Base-by-base conservation (phyloP, 1,140 invertebrate species). In the Lordiphosa collinella region DNA sequence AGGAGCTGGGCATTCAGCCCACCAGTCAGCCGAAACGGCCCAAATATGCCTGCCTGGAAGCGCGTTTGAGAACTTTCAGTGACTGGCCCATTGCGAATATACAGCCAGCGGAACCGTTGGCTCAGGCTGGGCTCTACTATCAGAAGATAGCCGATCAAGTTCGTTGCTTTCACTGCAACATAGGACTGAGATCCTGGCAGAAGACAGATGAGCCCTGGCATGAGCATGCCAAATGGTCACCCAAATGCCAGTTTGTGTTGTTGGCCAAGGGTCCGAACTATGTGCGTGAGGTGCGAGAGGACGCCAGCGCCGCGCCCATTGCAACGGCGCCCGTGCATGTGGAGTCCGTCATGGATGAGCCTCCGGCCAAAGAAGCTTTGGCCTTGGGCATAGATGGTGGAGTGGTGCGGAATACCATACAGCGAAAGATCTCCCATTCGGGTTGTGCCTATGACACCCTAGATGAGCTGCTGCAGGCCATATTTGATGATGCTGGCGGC, bases 131-230 rank as follows among this genome's bases (percentile, higher is more conserved):
- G 29, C 95, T 96, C 79, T 96, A 93, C 89, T 96, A 95, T 89
- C 90, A 91, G 70, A 92, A 93, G 91, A 87, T 88, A 1, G 86
- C 73, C 10, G 88, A 89, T 89, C 91, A 94, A 90, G 96, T 97
- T 4, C 92, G 95, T 43, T 99, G 97, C 90, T 98, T 97, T 89
- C 94, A 96, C 89, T 99, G 97, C 90, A 94, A 96, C 86, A 95
- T 96, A 16, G 95, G 95, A 0, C 90, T 98, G 14, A 91, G 93
- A 59, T 93, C 94, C 76, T 99, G 97, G 97, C 93, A 96, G 88
- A 90, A 92, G 32, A 92, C 92, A 11, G 97, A 98, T 88, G 93
- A 96, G 84, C 95, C 96, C 8, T 97, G 96, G 96, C 90, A 92
- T 37, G 96, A 98, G 87, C 97, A 98, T 90, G 96, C 95, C 8